These are phyloP conservation scores for Chiloscyllium punctatum DNA, from an alignment of 2,797 vertebrate genomes.

Conservation along the genomic window DNA sequence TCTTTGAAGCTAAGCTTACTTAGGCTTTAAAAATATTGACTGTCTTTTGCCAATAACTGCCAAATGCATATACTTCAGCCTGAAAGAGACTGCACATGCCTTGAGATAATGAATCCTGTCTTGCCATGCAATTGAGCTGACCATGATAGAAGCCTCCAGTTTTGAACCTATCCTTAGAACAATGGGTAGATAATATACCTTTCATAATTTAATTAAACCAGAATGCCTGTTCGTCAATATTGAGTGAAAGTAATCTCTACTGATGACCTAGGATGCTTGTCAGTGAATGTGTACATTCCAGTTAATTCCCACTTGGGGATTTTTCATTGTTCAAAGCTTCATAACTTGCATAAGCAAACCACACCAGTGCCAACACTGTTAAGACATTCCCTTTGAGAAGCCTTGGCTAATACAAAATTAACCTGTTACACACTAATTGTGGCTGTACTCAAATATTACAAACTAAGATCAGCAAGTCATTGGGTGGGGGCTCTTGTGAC, in stretches of 20 bases:
- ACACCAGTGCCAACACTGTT: background rate
- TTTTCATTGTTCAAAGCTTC: background rate
- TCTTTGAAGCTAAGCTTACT: background rate
- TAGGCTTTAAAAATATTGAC: background rate
- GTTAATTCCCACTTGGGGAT: slow-evolving; percentile 13
- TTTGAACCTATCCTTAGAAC: background rate
- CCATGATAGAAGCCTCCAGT: background rate
- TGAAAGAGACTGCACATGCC: background rate
- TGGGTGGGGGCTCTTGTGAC: too few species aligned
- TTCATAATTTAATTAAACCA: slow-evolving; percentile 18
- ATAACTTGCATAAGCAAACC: background rate
- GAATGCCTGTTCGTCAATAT: background rate
- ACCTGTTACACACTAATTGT: background rate
- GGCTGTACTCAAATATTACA: background rate
- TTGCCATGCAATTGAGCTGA: background rate
- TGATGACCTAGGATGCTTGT: background rate
- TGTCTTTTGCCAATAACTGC: background rate
- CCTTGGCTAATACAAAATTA: background rate
- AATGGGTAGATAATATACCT: background rate
- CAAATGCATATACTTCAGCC: background rate
- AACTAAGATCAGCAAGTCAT: background rate
- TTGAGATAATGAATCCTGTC: background rate
- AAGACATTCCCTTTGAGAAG: background rate
- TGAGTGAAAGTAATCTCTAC: slow-evolving; percentile 13
- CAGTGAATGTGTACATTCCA: slow-evolving; percentile 22